Evolutionary conservation across 2,888 invertebrate species (phyloP).

Genomic region (Dasypogon diadema): DNA sequence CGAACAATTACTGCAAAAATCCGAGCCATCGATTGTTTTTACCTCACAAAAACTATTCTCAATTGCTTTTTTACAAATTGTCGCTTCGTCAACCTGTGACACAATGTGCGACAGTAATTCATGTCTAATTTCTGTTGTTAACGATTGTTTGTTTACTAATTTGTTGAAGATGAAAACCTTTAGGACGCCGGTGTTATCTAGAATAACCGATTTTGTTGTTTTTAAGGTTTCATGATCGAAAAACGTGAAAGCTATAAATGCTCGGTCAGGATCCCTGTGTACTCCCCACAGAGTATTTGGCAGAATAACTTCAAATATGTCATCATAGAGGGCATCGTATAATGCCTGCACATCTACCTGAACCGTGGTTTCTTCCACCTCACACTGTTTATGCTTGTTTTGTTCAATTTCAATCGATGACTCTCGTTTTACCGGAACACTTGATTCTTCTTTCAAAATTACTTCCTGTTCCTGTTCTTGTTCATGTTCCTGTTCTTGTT

Average conservation of each 20-base stretch:
- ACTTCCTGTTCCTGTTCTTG: slow-evolving; percentile 31
- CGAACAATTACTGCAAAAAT: slow-evolving; percentile 12
- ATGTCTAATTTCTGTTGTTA: slow-evolving; percentile 14
- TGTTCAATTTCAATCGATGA: slow-evolving; percentile 28
- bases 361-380: not conserved
- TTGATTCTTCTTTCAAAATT: not conserved
- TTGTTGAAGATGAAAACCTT: slow-evolving; percentile 26
- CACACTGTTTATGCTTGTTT: not conserved
- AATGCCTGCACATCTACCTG: slow-evolving; percentile 51
- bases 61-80: slow-evolving; percentile 12
- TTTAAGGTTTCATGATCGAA: slow-evolving; percentile 49
- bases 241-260: slow-evolving; percentile 53
- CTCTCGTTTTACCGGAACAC: slow-evolving; percentile 17
- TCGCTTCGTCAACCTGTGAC: slow-evolving; percentile 28
- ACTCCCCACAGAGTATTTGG: slow-evolving; percentile 56
- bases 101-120: slow-evolving; percentile 20
- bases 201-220: slow-evolving; percentile 44
- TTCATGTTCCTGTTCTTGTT: slow-evolving; percentile 32
- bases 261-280: slow-evolving; percentile 54
- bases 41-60: slow-evolving; percentile 19
- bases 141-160: not conserved
- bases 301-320: slow-evolving; percentile 55
- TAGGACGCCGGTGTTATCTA: slow-evolving; percentile 17
- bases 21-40: slow-evolving; percentile 8
- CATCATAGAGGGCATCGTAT: slow-evolving; percentile 55